Conservation (phyloP, 1,140 invertebrate genomes). For the Musca domestica region DNA sequence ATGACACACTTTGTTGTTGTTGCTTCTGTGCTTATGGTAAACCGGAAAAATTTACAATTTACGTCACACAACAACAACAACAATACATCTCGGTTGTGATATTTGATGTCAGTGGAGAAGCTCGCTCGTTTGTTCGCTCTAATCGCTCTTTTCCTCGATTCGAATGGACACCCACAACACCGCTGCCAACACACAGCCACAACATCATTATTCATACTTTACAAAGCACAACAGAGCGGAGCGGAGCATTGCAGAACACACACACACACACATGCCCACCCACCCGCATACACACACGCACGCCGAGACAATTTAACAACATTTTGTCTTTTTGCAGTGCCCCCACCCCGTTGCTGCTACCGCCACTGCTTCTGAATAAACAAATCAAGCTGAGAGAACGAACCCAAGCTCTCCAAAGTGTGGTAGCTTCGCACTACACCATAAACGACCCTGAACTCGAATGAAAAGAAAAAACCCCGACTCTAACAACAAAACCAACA, state of each 20-base stretch:
- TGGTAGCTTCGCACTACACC: background rate
- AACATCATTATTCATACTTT: background rate
- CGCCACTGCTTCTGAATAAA: too few species aligned
- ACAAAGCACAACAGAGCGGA: too few species aligned
- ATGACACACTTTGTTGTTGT: too few species aligned
- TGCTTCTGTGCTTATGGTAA: background rate
- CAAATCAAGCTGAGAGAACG: too few species aligned
- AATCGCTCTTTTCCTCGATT: background rate
- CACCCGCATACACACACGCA: too few species aligned
- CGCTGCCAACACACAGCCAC: background rate
- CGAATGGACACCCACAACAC: background rate
- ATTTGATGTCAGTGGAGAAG: background rate
- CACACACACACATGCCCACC: too few species aligned
- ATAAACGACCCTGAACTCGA: constrained; percentile 17
- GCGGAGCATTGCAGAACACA: too few species aligned
- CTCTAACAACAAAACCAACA: background rate
- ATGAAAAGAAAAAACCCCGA: constrained; percentile 3
- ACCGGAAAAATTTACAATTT: constrained; percentile 12
- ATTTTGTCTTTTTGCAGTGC: background rate
- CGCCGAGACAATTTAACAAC: too few species aligned
- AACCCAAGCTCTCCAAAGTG: too few species aligned
- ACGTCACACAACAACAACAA: constrained; percentile 2
- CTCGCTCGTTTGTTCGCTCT: background rate
- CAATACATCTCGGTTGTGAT: too few species aligned
- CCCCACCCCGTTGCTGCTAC: too few species aligned